Base-by-base conservation (phyloP, 1,140 invertebrate genomes). In the Anoplolepis gracilipes region DNA sequence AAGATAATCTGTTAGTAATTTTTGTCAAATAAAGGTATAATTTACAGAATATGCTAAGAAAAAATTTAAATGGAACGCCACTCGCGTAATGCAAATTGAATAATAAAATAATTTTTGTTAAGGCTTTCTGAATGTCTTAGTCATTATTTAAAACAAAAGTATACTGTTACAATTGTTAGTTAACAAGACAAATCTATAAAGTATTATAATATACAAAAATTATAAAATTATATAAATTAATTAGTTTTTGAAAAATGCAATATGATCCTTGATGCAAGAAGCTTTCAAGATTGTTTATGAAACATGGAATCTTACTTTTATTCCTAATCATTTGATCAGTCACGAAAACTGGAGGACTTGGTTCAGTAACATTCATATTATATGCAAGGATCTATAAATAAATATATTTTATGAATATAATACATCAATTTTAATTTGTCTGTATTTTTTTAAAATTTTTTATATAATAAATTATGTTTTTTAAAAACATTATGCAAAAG, bases 371-470 rank as follows among this genome's bases (percentile, higher is more conserved):
- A 46, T 85, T 78, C 4, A 42, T 25, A 46, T 91, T 91, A 33
- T 84, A 69, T 0, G 87, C 87, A 0, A 33, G 57, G n/a, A 91
- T 79, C 89, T 91, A 46, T 13, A 75, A 85, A 46, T 13, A 46
- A 39, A 22, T 7, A 13, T 16, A 42, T 59, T 11, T 59, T n/a
- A 5, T n/a, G n/a, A n/a, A n/a, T n/a, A n/a, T n/a, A n/a, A n/a
- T n/a, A n/a, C n/a, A n/a, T n/a, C n/a, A n/a, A n/a, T n/a, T n/a
- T n/a, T n/a, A n/a, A n/a, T n/a, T n/a, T n/a, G 1, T n/a, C 39
- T 36, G 36, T 39, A 7, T 22, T 13, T 39, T 25, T n/a, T 39
- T 22, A 0, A 1, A n/a, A n/a, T n/a, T 46, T 19, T 81, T 19
- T 6, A 30, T 30, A 1, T n/a, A 22, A 42, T 39, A 22, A 57